Base-by-base conservation (phyloP, 1,140 invertebrate genomes). In the Battus philenor region DNA sequence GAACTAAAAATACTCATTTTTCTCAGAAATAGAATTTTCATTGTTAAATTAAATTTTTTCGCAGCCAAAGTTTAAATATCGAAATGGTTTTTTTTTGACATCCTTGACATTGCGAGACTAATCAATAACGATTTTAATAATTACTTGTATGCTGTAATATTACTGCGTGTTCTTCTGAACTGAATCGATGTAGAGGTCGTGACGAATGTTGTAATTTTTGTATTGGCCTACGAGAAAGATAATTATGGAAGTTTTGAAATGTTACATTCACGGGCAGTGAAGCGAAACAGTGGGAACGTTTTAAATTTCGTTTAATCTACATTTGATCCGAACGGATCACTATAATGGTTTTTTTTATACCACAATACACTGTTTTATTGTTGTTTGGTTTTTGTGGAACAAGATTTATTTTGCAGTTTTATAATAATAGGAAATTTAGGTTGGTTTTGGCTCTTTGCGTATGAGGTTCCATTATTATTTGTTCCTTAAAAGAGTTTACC, bases 211-310 rank as follows among this genome's bases (percentile, higher is more conserved):
- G 51, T 79, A 77, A 82, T 81, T 76, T 68, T 74, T 70, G 68
- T 82, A 81, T 82, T 79, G 75, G 71, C 73, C 75, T 69, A 70
- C 61, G 58, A 73, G 65, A 68, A 65, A 78, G 80, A 78, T 74
- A 80, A 80, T 82, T 78, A 79, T 70, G 62, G 67, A 69, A 61
- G 56, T 68, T 73, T 54, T 60, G 62, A 64, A 74, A 77, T 64
- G 61, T 65, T 64, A 74, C 61, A 75, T 79, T 78, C 59, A 64
- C 51, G 50, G 52, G 62, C 77, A 57, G 54, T 74, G 62, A 61
- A 80, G 68, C 81, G 81, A 63, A 70, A 68, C 81, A 75, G 67
- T 85, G 81, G 77, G 81, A 85, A 85, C 65, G 45, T 77, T 72
- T 78, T 45, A 50, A 68, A 61, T 73, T 64, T 70, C 44, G 66